phyloP scores from a whole-genome alignment of 1,140 invertebrate species.

The Scaptomyza graminum region DNA sequence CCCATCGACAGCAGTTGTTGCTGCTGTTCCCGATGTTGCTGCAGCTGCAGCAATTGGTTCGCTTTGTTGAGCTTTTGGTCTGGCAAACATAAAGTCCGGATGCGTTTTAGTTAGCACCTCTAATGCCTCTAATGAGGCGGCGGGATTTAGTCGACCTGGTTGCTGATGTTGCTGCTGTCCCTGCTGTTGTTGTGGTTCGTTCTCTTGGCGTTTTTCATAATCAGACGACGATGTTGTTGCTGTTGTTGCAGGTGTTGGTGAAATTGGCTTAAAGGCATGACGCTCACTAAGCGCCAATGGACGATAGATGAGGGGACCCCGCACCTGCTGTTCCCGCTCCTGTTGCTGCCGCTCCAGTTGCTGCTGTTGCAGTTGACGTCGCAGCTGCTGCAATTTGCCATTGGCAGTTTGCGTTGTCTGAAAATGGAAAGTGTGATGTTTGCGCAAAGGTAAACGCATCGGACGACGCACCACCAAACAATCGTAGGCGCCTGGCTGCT shows the following conservation, averaged over 20 bases:
- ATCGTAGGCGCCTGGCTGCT: conserved; percentile 70
- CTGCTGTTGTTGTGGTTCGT: conserved; percentile 7
- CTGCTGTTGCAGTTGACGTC: conserved; percentile 55
- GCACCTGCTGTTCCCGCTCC: conserved; percentile 27
- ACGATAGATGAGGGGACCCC: conserved; percentile 55
- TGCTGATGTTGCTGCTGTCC: conserved; percentile 25
- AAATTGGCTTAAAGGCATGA: conserved; percentile 80
- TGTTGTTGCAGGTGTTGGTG: conserved; percentile 51
- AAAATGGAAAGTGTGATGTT: conserved; percentile 89
- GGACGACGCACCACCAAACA: conserved; percentile 61
- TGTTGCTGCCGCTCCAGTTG: conserved; percentile 44
- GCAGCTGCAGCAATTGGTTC: conserved; percentile 20
- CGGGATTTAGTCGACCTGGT: conserved; percentile 58
- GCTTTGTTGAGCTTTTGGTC: conserved; percentile 35
- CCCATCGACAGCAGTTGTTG: conserved; percentile 14
- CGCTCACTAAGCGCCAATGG: conserved; percentile 63
- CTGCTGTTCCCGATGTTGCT: conserved; percentile 11
- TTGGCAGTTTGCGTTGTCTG: conserved; percentile 85
- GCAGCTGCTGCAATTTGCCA: conserved; percentile 68
- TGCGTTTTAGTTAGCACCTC: conserved; percentile 73
- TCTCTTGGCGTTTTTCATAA: conserved; percentile 39
- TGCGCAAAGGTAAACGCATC: conserved; percentile 86
- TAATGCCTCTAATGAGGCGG: conserved; percentile 72
- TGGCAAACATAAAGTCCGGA: conserved; percentile 65
- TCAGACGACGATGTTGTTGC: conserved; percentile 18